Percentiles rank a stretch among this genome's conserved stretches.
Conservation (phyloP, 30 jellyfish, hydroid and myxozoan species). For the Mastigias papua region DNA sequence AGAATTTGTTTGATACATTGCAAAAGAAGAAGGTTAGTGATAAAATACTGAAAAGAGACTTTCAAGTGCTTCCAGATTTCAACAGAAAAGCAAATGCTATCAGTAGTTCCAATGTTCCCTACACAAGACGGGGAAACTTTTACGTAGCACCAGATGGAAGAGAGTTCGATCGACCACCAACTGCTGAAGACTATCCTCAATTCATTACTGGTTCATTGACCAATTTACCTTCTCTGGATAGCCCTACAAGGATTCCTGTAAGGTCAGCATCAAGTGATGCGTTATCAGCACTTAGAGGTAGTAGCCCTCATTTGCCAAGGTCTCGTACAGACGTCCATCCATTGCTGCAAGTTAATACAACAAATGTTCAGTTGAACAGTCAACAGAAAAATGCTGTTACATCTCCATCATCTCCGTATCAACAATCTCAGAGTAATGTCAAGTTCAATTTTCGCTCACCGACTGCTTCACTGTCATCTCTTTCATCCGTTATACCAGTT, state of each 20-base stretch:
- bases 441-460: slow-evolving; percentile 73
- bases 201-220: slow-evolving; percentile 70
- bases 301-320: slow-evolving; percentile 79
- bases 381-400: not conserved
- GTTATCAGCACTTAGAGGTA: slow-evolving; percentile 32
- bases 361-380: slow-evolving; percentile 9
- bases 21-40: slow-evolving; percentile 61
- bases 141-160: slow-evolving; percentile 91
- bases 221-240: slow-evolving; percentile 19
- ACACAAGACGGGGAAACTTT: slow-evolving; percentile 76
- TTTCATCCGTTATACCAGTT: slow-evolving; percentile 80
- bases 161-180: slow-evolving; percentile 80
- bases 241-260: slow-evolving; percentile 28
- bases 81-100: slow-evolving; percentile 32
- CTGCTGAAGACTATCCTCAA: slow-evolving; percentile 73
- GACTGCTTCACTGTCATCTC: slow-evolving; percentile 88
- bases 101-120: slow-evolving; percentile 57
- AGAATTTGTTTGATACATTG: slow-evolving; percentile 60
- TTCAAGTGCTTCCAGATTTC: slow-evolving; percentile 29
- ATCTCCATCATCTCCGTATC: slow-evolving; percentile 30
- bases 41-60: slow-evolving; percentile 13
- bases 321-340: slow-evolving; percentile 84
- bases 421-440: not conserved
- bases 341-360: slow-evolving; percentile 40
- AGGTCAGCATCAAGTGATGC: slow-evolving; percentile 71